Evolutionary conservation across 2,113 vertebrate species (phyloP), one percentile per base, ranked within the genome.

Genomic region (Hiodon tergisus): DNA sequence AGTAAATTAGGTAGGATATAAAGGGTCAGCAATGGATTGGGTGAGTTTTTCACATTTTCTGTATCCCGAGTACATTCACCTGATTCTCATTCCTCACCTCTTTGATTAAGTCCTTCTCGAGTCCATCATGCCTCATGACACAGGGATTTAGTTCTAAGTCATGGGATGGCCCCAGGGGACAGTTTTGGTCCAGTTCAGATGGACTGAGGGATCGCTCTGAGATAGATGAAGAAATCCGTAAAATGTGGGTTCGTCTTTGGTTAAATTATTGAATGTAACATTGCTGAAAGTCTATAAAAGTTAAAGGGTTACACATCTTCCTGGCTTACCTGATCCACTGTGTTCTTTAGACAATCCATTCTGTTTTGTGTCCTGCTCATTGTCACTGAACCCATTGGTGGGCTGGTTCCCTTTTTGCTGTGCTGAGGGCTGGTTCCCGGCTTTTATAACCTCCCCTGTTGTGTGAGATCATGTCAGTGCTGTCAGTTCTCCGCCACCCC

Each of bases 21-120:
- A 47, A 11, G 46, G 31, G 46, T 31, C 31, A 31, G 31, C 31
- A 31, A 58, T 71, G 53, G 17, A 62, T 14, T 4, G 10, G 31
- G 59, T 9, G 14, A 59, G n/a, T 17, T 14, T 66, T 1, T 52
- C 14, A 13, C 4, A 2, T 3, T n/a, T 11, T 6, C 47, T 51
- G 3, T 48, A 31, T 71, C 47, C n/a, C 47, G 9, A 10, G 0
- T 75, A 90, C 88, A 86, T 86, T 87, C 76, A 88, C 71, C 83
- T 88, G 89, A 63, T 92, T 92, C 80, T 89, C 87, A 46, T 78
- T 83, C 63, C 86, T 80, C 54, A 82, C 76, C n/a, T 82, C 74
- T 11, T 57, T 71, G 0, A 57, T 63, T n/a, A 52, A 57, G 66
- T 80, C 78, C 52, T 80, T 57, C 4, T 74, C 76, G 8, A 16